These are phyloP conservation scores for Hydropsyche tenuis DNA, from an alignment of 1,140 invertebrate species.

Conservation along the genomic window DNA sequence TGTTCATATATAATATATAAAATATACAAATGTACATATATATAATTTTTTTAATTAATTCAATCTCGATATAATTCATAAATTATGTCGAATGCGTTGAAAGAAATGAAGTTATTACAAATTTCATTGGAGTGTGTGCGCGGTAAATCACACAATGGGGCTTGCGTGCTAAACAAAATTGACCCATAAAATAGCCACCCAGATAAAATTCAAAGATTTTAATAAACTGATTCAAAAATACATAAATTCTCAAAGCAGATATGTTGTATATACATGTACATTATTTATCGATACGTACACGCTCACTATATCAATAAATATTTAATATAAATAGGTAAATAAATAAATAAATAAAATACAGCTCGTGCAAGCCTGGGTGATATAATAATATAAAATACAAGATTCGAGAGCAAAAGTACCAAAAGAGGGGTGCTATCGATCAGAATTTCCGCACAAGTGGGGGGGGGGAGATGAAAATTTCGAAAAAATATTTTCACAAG, in stretches of 20 bases:
- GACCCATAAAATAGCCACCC: constrained; percentile 3
- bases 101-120: constrained; percentile 11
- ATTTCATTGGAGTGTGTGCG: background rate
- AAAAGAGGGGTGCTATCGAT: constrained; percentile 9
- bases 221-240: background rate
- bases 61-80: constrained; percentile 7
- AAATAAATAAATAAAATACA: background rate
- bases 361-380: background rate
- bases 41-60: constrained; percentile 13
- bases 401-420: background rate
- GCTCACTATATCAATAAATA: background rate
- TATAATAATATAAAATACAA: background rate
- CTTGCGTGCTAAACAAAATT: constrained; percentile 11
- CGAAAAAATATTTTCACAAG: too few species aligned
- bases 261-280: constrained; percentile 1
- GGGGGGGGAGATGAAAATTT: too few species aligned
- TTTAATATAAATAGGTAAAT: background rate
- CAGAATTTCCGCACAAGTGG: background rate
- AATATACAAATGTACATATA: background rate
- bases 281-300: background rate
- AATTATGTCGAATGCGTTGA: background rate
- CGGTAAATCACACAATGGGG: constrained; percentile 12
- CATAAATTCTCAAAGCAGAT: too few species aligned
- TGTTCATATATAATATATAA: too few species aligned
- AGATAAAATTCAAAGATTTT: constrained; percentile 25